phyloP scores from a whole-genome alignment of 1,140 invertebrate genomes.

The Pomacea maculata region DNA sequence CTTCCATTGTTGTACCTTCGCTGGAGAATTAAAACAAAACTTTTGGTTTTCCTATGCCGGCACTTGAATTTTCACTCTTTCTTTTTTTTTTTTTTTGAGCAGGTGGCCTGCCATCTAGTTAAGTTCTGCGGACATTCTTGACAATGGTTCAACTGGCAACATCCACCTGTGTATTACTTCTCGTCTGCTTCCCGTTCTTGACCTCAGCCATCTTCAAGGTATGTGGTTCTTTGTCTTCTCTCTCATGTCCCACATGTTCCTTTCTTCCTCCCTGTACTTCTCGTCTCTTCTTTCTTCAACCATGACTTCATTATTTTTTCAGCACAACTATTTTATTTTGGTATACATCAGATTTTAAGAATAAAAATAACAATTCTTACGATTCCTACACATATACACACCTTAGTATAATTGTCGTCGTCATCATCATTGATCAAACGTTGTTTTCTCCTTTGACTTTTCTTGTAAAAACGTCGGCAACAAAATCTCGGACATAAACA shows the following conservation, averaged over 20 bases:
- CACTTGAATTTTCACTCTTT: neutral
- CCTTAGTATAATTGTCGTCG: no score
- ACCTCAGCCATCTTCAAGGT: neutral
- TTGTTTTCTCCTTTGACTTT: no score
- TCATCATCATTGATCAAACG: no score
- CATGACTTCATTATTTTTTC: neutral
- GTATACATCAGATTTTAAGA: no score
- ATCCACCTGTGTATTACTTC: neutral
- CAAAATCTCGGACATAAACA: no score
- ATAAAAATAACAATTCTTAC: no score
- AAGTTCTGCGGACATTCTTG: neutral
- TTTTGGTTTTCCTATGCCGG: neutral
- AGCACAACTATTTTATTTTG: no score
- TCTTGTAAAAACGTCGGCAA: no score
- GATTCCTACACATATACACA: no score
- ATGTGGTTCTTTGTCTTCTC: neutral
- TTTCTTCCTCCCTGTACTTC: neutral
- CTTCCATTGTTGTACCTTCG: neutral
- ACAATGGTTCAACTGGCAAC: neutral
- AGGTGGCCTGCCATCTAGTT: neutral
- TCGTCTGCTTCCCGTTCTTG: conserved; percentile 1
- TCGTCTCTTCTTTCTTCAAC: neutral
- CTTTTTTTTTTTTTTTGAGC: neutral
- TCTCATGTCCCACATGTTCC: neutral
- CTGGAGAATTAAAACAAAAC: neutral